Evolutionary conservation across 2,888 invertebrate genomes (phyloP).

Genomic region (Pyrrhosoma nymphula): DNA sequence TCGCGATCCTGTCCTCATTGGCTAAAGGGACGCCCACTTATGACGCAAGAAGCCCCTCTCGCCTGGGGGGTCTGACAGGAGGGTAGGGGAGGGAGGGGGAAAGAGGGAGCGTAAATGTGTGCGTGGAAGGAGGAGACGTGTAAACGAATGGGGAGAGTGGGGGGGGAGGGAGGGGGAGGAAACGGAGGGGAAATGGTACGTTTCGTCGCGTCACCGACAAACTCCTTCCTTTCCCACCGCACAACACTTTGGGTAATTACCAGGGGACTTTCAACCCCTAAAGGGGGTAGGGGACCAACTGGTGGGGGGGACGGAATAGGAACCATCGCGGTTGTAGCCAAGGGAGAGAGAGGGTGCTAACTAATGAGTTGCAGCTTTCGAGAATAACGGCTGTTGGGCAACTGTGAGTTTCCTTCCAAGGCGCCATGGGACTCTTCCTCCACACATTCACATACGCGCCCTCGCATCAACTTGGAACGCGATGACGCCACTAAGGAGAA

Average conservation of each 20-base stretch:
- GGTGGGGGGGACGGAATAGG: background rate
- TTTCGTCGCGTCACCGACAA: constrained; percentile 28
- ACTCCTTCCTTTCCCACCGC: background rate
- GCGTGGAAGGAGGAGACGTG: background rate
- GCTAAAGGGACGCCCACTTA: background rate
- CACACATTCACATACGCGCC: background rate
- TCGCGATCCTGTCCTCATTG: background rate
- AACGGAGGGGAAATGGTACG: background rate
- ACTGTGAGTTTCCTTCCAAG: constrained; percentile 38
- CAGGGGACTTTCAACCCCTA: background rate
- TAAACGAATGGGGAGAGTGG: background rate
- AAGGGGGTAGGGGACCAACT: background rate
- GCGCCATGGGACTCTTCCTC: background rate
- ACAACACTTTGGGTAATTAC: constrained; percentile 59
- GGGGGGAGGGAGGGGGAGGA: background rate
- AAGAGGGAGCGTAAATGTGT: background rate
- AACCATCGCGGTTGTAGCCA: constrained; percentile 4
- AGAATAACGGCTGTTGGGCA: constrained; percentile 56
- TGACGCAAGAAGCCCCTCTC: background rate
- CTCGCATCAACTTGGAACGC: constrained; percentile 5
- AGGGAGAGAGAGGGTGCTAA: constrained; percentile 49
- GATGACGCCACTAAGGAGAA: background rate
- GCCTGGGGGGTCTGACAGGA: background rate
- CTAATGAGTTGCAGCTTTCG: constrained; percentile 48
- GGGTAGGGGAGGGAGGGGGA: background rate